These are phyloP conservation scores for Pipistrellus nathusii DNA, from an alignment of 2,797 vertebrate genomes.

Conservation along the genomic window DNA sequence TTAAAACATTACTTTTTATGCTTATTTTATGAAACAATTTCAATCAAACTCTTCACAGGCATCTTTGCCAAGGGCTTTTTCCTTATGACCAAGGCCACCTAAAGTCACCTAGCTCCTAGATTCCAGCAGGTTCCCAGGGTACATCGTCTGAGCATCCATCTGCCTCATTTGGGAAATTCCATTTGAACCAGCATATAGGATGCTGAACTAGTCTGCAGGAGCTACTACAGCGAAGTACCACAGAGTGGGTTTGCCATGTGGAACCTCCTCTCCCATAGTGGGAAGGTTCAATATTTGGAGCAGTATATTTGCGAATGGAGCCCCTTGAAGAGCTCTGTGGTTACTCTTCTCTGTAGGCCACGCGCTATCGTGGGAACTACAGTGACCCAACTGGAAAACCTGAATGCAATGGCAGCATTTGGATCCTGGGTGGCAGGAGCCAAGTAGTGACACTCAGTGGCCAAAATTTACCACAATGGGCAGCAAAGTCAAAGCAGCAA, in stretches of 20 bases:
- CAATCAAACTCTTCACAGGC: background rate
- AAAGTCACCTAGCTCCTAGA: background rate
- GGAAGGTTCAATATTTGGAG: background rate
- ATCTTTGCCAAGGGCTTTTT: constrained; percentile 22
- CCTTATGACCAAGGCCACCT: background rate
- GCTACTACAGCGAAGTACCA: background rate
- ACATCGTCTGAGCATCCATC: background rate
- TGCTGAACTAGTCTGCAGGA: background rate
- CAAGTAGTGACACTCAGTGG: background rate
- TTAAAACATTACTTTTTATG: background rate
- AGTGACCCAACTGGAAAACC: background rate
- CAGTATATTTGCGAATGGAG: background rate
- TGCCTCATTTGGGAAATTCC: background rate
- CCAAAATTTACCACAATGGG: background rate
- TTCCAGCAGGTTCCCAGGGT: background rate
- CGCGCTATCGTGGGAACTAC: background rate
- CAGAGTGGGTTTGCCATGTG: background rate
- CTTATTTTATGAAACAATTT: constrained; percentile 37
- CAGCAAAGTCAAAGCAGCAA: background rate
- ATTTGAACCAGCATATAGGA: background rate
- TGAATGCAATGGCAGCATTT: background rate
- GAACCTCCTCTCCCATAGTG: background rate
- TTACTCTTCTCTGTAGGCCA: background rate
- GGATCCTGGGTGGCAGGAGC: background rate
- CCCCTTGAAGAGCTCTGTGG: background rate